phyloP scores from a whole-genome alignment of 2,888 invertebrate genomes.

The Torymus texanus region DNA sequence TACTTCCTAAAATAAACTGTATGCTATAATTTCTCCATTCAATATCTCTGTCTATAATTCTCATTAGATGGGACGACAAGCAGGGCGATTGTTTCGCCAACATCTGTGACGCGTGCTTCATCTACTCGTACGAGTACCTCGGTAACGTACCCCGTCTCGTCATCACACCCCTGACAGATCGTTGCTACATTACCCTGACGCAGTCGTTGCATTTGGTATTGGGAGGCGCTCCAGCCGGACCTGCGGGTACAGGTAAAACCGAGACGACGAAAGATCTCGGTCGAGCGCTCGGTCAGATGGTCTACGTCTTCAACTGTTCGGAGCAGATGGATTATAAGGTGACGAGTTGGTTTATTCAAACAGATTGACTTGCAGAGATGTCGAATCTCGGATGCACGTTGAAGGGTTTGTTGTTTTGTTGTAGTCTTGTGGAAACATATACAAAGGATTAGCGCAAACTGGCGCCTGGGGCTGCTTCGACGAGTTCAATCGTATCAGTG shows the following conservation, averaged over 20 bases:
- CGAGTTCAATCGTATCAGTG: constrained; percentile 95
- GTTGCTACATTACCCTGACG: constrained; percentile 96
- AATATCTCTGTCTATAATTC: too few species aligned
- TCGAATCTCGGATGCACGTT: too few species aligned
- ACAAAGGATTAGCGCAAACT: constrained; percentile 95
- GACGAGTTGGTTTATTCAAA: constrained; percentile 6
- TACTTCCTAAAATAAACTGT: neutral
- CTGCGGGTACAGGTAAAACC: constrained; percentile 96
- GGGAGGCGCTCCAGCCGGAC: constrained; percentile 98
- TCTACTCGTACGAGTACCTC: constrained; percentile 94
- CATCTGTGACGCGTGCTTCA: constrained; percentile 95
- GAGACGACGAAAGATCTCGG: constrained; percentile 98
- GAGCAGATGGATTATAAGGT: constrained; percentile 97
- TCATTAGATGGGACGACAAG: constrained; percentile 85
- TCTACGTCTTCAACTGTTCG: constrained; percentile 97
- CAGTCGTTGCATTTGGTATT: constrained; percentile 94
- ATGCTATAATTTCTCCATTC: too few species aligned
- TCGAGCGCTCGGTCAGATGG: constrained; percentile 95
- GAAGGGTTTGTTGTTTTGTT: neutral
- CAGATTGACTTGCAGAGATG: too few species aligned
- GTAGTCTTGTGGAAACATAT: constrained; percentile 92
- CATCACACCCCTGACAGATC: constrained; percentile 95
- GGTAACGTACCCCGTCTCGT: constrained; percentile 96
- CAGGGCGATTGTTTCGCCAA: constrained; percentile 91
- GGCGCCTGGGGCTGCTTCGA: constrained; percentile 99